Evolutionary conservation across 2,888 invertebrate genomes (phyloP), one percentile per base, ranked within the genome.

Genomic region (Crepidodera aurea): DNA sequence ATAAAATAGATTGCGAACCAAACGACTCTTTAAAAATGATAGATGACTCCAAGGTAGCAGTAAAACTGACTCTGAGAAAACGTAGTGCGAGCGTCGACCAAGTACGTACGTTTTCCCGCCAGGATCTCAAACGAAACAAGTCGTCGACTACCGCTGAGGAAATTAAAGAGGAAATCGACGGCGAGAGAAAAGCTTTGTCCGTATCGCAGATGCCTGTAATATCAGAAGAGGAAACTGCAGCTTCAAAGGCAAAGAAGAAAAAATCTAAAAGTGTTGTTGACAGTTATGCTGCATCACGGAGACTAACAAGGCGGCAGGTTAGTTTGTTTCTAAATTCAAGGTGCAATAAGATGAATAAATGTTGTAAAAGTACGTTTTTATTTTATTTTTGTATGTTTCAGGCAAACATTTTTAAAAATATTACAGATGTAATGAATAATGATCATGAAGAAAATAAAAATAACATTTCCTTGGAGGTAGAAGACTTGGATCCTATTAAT

Each of bases 301-400:
- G 85, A 65, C 60, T 85, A 54, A 86, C 86, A 0, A 82, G 86
- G 1, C 74, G 81, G 46, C 85, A 86, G 65, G 55, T 56, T n/a
- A 34, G 10, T n/a, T n/a, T n/a, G n/a, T 8, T 29, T 29, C 7
- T 48, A 1, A 29, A 25, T 7, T 8, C 12, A 29, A 25, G n/a
- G n/a, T 4, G 2, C 19, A 48, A 25, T 12, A 48, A 25, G n/a
- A 12, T 48, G 12, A 4, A 22, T 22, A 22, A 22, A 6, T 22
- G 2, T 22, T 2, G 6, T 6, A 22, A 2, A 4, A 6, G 6
- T 22, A 4, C 6, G 22, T 22, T 22, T 22, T 4, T 22, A 22
- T 22, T 22, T 16, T 51, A 32, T 7, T 25, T 16, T 40, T 22
- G 18, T 40, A 13, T 40, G 40, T 56, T 56, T 32, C 12, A 56